phyloP scores from a whole-genome alignment of 2,888 invertebrate species.

The Drosophila phalerata region DNA sequence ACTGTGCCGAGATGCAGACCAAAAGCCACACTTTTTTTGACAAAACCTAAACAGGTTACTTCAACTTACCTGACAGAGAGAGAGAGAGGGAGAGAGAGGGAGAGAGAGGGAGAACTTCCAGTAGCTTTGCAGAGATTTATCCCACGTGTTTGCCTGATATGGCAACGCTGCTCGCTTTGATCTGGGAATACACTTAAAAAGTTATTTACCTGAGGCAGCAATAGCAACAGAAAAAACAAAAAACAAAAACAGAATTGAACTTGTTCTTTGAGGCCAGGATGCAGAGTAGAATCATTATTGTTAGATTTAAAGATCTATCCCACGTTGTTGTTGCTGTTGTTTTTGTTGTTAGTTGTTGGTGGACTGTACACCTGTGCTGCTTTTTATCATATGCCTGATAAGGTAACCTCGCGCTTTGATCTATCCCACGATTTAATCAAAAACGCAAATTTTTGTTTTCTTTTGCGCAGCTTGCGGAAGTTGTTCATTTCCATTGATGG shows the following conservation, averaged over 20 bases:
- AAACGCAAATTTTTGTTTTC: conserved; percentile 75
- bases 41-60: conserved; percentile 15
- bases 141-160: conserved; percentile 32
- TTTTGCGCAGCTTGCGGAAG: conserved; percentile 64
- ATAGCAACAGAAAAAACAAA: not conserved
- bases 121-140: conserved; percentile 24
- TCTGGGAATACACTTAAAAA: conserved; percentile 26
- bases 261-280: conserved; percentile 20
- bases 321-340: conserved; percentile 43
- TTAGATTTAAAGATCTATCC: conserved; percentile 40
- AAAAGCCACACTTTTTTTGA: conserved; percentile 26
- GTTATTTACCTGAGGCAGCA: conserved; percentile 25
- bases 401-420: conserved; percentile 50
- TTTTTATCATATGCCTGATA: conserved; percentile 41
- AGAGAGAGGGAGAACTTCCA: conserved; percentile 9
- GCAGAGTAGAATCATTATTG: conserved; percentile 10
- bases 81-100: not conserved
- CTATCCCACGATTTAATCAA: conserved; percentile 82
- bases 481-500: conserved; percentile 54
- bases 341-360: no score
- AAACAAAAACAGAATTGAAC: conserved; percentile 4
- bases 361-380: conserved; percentile 41
- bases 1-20: conserved; percentile 84
- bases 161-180: conserved; percentile 18
- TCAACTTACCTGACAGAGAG: conserved; percentile 8